Conservation (phyloP, 2,113 vertebrate species). For the Poeciliopsis occidentalis region DNA sequence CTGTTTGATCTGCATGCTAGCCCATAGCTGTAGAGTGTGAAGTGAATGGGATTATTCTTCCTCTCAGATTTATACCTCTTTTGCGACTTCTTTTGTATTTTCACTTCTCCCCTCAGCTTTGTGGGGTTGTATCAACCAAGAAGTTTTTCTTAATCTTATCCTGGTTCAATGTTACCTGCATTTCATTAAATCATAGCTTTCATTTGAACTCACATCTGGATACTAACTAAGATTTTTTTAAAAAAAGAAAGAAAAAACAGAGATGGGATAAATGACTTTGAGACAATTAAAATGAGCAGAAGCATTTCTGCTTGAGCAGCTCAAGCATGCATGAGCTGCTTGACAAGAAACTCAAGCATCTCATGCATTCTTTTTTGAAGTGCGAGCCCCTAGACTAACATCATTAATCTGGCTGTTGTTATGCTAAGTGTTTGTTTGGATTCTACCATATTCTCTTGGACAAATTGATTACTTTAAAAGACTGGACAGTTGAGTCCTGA, state of each 20-base stretch:
- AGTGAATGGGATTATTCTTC: constrained; percentile 66
- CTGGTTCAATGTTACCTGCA: not conserved
- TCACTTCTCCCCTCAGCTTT: not conserved
- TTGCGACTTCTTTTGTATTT: too few species aligned
- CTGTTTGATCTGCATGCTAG: constrained; percentile 66
- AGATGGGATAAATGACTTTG: constrained; percentile 25
- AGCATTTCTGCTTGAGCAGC: not conserved
- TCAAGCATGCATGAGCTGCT: too few species aligned
- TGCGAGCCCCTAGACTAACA: constrained; percentile 18
- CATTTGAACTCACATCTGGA: constrained; percentile 20
- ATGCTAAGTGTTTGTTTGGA: constrained; percentile 39
- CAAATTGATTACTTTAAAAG: constrained; percentile 54
- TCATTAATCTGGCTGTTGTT: constrained; percentile 53
- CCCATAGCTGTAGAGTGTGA: constrained; percentile 27
- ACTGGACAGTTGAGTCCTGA: constrained; percentile 33
- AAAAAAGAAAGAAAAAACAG: not conserved
- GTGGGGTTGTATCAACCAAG: not conserved
- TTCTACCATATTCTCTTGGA: constrained; percentile 34
- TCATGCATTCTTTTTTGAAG: constrained; percentile 48
- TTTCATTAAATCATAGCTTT: constrained; percentile 20
- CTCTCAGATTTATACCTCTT: too few species aligned
- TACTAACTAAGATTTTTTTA: not conserved
- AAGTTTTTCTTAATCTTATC: not conserved
- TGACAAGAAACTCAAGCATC: constrained; percentile 19
- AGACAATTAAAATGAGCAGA: constrained; percentile 24